Evolutionary conservation across 2,797 vertebrate genomes (phyloP).

Genomic region (Liparis tanakae): DNA sequence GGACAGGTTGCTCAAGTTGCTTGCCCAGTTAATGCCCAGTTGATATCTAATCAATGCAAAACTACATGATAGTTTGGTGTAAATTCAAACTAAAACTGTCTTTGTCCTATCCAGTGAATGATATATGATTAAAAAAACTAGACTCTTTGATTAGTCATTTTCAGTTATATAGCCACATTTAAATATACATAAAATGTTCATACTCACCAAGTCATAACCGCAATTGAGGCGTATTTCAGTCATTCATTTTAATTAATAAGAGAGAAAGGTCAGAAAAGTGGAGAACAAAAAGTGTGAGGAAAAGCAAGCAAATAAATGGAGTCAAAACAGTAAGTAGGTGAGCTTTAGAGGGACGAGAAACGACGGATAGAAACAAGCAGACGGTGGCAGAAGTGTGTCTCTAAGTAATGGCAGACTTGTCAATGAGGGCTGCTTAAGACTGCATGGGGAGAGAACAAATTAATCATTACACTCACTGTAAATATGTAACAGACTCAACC

Average conservation of each 20-base stretch:
- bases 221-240: conserved; percentile 1
- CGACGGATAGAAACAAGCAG: conserved; percentile 15
- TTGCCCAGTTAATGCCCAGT: neutral
- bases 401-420: conserved; percentile 44
- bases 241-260: neutral
- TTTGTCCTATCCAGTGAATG: neutral
- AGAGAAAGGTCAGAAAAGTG: conserved; percentile 10
- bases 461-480: conserved; percentile 84
- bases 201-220: conserved; percentile 66
- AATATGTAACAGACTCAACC: conserved; percentile 83
- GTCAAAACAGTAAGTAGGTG: neutral
- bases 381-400: conserved; percentile 24
- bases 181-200: conserved; percentile 28
- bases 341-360: conserved; percentile 11
- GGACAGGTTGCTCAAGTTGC: conserved; percentile 1
- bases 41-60: conserved; percentile 32
- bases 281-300: neutral
- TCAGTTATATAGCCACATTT: neutral
- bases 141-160: neutral
- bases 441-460: conserved; percentile 60
- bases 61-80: neutral
- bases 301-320: neutral
- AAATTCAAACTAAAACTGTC: neutral
- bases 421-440: conserved; percentile 73
- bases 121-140: neutral